These are phyloP conservation scores for Microctonus hyperodae DNA, from an alignment of 2,888 invertebrate species.

Conservation along the genomic window DNA sequence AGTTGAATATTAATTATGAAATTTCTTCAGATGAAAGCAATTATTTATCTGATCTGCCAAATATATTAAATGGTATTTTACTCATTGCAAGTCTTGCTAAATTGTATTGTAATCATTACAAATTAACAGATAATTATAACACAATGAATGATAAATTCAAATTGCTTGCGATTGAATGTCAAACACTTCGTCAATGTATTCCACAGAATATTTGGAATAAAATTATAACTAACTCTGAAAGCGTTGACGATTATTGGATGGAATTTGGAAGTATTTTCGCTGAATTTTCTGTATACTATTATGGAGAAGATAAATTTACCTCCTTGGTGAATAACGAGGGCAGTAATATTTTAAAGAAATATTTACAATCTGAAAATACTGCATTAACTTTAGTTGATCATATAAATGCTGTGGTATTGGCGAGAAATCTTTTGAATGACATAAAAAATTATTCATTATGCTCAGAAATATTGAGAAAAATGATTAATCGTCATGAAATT, in stretches of 20 bases:
- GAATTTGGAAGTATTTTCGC: constrained; percentile 39
- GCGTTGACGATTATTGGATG: constrained; percentile 34
- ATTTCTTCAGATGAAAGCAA: constrained; percentile 37
- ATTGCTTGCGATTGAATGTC: constrained; percentile 31
- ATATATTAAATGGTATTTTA: constrained; percentile 38
- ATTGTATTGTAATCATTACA: constrained; percentile 60
- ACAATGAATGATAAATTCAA: constrained; percentile 30
- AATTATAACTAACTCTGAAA: constrained; percentile 29
- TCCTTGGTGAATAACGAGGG: constrained; percentile 23
- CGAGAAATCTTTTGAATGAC: constrained; percentile 42
- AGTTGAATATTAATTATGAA: constrained; percentile 44
- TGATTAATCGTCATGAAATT: constrained; percentile 44
- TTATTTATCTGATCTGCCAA: constrained; percentile 31
- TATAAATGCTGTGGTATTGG: constrained; percentile 44
- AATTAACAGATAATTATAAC: constrained; percentile 47
- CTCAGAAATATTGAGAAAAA: constrained; percentile 42
- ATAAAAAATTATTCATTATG: constrained; percentile 34
- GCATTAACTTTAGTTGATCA: constrained; percentile 25
- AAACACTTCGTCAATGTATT: constrained; percentile 28
- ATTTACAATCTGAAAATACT: background rate
- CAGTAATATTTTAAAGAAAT: constrained; percentile 3
- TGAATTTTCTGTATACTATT: constrained; percentile 33
- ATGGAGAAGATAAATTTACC: constrained; percentile 29
- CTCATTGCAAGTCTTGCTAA: constrained; percentile 52
- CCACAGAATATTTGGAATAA: constrained; percentile 34